These are phyloP conservation scores for Geophilus truncorum DNA, from an alignment of 2,888 invertebrate species.

Conservation along the genomic window DNA sequence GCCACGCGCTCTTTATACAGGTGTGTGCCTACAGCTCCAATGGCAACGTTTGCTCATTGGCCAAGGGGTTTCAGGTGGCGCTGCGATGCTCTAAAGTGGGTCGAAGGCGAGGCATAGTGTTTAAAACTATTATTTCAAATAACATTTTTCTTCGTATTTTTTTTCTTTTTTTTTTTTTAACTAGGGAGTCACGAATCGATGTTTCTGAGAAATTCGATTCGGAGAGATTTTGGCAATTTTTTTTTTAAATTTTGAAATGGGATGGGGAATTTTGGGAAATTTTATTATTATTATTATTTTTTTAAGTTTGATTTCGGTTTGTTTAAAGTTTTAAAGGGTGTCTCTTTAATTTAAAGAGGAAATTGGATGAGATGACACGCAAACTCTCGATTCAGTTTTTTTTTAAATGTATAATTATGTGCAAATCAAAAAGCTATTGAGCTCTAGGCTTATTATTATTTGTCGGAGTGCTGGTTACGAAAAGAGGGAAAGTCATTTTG, in stretches of 20 bases:
- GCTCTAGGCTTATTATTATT: not conserved
- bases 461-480: not conserved
- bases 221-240: too few species aligned
- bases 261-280: too few species aligned
- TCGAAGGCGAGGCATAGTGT: not conserved
- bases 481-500: not conserved
- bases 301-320: not conserved
- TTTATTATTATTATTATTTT: not conserved
- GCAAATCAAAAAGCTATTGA: not conserved
- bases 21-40: conserved; percentile 11
- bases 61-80: conserved; percentile 14
- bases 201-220: too few species aligned
- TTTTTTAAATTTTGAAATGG: too few species aligned
- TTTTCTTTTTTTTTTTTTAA: too few species aligned
- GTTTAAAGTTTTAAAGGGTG: too few species aligned
- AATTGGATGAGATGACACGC: too few species aligned
- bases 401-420: not conserved
- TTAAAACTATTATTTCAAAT: not conserved
- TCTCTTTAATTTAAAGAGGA: too few species aligned
- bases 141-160: too few species aligned
- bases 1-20: conserved; percentile 20
- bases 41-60: not conserved
- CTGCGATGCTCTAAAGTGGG: conserved; percentile 1
- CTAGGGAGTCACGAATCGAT: not conserved
- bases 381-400: not conserved